Evolutionary conservation across 2,113 vertebrate species (phyloP).

Genomic region (Pseudopipra pipra): DNA sequence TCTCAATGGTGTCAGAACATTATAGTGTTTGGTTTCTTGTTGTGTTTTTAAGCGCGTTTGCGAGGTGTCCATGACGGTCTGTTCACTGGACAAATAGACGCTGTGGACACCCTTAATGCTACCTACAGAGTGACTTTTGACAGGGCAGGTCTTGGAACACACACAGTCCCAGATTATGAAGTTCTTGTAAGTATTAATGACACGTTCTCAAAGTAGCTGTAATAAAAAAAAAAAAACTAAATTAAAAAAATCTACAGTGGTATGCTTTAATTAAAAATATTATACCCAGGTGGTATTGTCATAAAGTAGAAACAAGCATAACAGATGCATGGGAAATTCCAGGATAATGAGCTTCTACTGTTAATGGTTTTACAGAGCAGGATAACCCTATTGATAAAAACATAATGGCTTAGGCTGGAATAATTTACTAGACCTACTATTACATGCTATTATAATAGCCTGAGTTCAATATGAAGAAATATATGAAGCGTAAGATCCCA

Average conservation of each 20-base stretch:
- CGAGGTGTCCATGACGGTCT: conserved; percentile 93
- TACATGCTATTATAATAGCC: neutral
- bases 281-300: neutral
- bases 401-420: neutral
- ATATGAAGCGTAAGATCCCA: neutral
- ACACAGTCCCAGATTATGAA: conserved; percentile 98
- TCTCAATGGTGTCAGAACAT: neutral
- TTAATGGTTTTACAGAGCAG: neutral
- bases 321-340: neutral
- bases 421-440: neutral
- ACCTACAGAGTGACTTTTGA: conserved; percentile 98
- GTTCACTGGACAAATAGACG: conserved; percentile 97
- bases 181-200: conserved; percentile 86
- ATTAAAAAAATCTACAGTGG: neutral
- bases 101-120: conserved; percentile 94
- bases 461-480: neutral
- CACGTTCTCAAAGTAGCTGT: neutral
- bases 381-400: neutral
- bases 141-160: conserved; percentile 92
- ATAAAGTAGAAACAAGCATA: neutral
- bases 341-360: neutral
- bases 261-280: neutral
- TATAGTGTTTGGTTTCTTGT: neutral
- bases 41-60: conserved; percentile 83
- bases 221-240: neutral